Evolutionary conservation across 2,888 invertebrate species (phyloP).

Genomic region (Chloroclystis v-ata): DNA sequence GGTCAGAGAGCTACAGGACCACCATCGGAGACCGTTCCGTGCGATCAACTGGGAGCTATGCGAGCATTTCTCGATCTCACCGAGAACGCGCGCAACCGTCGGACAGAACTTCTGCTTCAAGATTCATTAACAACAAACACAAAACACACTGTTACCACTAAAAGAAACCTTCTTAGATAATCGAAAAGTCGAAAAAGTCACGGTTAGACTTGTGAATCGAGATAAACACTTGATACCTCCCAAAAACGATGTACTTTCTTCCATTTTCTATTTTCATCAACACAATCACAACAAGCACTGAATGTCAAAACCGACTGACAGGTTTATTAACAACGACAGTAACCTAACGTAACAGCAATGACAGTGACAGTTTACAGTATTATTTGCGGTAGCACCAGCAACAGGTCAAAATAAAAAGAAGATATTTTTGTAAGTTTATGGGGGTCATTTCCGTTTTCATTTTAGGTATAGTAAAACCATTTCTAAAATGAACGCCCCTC

Average conservation of each 20-base stretch:
- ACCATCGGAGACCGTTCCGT: slow-evolving; percentile 31
- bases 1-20: slow-evolving; percentile 12
- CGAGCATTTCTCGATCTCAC: slow-evolving; percentile 23
- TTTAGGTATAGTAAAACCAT: too few relatives aligned
- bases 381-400: too few relatives aligned
- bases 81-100: slow-evolving; percentile 32
- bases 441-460: too few relatives aligned
- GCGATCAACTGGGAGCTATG: slow-evolving; percentile 32
- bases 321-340: too few relatives aligned
- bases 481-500: too few relatives aligned
- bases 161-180: neutral
- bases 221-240: neutral
- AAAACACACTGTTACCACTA: slow-evolving; percentile 8
- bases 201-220: neutral
- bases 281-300: neutral
- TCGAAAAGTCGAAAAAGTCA: neutral
- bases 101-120: slow-evolving; percentile 27
- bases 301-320: neutral
- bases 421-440: too few relatives aligned
- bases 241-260: slow-evolving; percentile 1
- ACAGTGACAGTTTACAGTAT: too few relatives aligned
- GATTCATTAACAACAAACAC: slow-evolving; percentile 24
- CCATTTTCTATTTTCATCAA: slow-evolving; percentile 11
- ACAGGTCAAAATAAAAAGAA: too few relatives aligned
- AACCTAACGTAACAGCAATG: neutral